A percentile compares a stretch with the other conserved stretches of the same genome.
Evolutionary conservation across 2,888 invertebrate species (phyloP).

Genomic region (Tryphoninae sp.): DNA sequence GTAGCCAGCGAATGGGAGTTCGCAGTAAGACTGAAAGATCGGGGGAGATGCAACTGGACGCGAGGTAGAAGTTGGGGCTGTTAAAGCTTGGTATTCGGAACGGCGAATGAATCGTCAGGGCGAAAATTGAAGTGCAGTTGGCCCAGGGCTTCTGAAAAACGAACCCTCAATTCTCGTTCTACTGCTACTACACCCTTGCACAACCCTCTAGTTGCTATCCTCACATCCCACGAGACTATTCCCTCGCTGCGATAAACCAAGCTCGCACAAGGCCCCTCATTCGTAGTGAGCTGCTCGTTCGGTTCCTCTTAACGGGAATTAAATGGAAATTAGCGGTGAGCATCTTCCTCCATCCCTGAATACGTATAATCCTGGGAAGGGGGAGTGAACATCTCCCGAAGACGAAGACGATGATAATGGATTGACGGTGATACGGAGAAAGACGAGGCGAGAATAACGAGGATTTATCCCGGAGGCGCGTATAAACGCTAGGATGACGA

Average conservation of each 20-base stretch:
- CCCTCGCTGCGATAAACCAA: conserved; percentile 40
- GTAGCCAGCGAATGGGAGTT: conserved; percentile 21
- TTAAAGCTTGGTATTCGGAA: conserved; percentile 36
- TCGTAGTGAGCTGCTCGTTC: background rate
- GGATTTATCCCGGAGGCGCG: conserved; percentile 23
- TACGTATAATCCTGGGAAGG: conserved; percentile 19
- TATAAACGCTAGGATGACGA: conserved; percentile 25
- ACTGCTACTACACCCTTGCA: too few relatives aligned
- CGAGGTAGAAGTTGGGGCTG: conserved; percentile 30
- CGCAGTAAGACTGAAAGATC: background rate
- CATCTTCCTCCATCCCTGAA: conserved; percentile 22
- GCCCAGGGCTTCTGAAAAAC: background rate
- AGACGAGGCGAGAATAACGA: conserved; percentile 1
- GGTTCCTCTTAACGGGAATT: conserved; percentile 56
- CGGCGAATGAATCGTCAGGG: conserved; percentile 41
- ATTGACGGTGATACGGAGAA: conserved; percentile 13
- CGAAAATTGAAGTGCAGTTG: conserved; percentile 58
- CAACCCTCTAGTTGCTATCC: too few relatives aligned
- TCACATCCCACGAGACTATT: background rate
- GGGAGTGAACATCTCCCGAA: conserved; percentile 7
- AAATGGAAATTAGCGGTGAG: conserved; percentile 62
- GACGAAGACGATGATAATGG: conserved; percentile 8
- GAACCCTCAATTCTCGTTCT: conserved; percentile 5
- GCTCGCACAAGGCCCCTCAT: conserved; percentile 4
- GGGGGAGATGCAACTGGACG: conserved; percentile 32